A percentile compares a stretch with the other conserved stretches of the same genome.
Conservation (phyloP, 2,113 vertebrate genomes). For the Chamaetylas fuelleborni region DNA sequence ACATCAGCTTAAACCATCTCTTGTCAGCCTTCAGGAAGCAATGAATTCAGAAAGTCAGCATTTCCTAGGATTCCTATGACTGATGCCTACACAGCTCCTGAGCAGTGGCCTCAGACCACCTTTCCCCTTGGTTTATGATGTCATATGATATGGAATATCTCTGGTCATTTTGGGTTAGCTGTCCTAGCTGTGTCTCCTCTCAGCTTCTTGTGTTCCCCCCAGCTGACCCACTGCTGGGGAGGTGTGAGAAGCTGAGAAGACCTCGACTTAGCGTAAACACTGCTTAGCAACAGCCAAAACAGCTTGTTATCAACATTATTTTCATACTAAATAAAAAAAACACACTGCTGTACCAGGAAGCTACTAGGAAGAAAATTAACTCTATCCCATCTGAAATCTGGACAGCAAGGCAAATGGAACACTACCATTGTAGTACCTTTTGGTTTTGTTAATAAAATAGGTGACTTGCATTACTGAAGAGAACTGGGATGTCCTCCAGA, state of each 20-base stretch:
- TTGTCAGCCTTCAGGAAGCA: neutral
- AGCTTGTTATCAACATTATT: neutral
- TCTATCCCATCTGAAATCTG: neutral
- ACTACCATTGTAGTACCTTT: neutral
- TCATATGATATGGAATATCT: neutral
- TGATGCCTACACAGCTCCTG: neutral
- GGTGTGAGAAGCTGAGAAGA: neutral
- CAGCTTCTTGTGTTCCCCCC: too few species aligned
- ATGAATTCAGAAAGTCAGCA: neutral
- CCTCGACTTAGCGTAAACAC: neutral
- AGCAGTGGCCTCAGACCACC: neutral
- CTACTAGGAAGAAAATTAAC: neutral
- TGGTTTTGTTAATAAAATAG: neutral
- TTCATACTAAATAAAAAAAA: neutral
- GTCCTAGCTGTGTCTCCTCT: neutral
- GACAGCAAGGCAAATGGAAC: neutral
- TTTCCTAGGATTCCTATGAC: neutral
- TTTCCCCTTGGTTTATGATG: neutral
- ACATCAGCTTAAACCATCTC: neutral
- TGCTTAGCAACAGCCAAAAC: neutral
- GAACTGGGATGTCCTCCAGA: neutral
- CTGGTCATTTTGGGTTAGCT: neutral
- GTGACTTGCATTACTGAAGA: neutral
- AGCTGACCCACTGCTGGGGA: rapidly evolving
- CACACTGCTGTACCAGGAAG: neutral